Percentiles rank a stretch among this genome's conserved stretches.
Conservation (phyloP, 2,888 invertebrate species). For the Thera obeliscata region DNA sequence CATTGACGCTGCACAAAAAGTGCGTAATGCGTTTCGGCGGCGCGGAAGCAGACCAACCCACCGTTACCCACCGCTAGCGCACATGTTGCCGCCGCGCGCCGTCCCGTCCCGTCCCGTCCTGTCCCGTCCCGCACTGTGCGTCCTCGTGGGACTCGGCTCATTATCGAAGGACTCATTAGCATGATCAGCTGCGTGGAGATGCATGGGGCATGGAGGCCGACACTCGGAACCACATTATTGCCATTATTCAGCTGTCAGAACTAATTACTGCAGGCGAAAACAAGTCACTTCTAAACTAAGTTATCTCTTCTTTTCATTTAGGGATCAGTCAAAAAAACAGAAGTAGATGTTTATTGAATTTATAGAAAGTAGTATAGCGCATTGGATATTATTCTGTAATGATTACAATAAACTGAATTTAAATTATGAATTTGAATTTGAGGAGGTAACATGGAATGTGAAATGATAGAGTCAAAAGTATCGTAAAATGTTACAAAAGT, state of each 20-base stretch:
- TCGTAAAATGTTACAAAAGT: too few relatives aligned
- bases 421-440: too few relatives aligned
- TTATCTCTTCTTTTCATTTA: too few relatives aligned
- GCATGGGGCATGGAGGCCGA: neutral
- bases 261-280: too few relatives aligned
- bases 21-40: constrained; percentile 39
- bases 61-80: constrained; percentile 56
- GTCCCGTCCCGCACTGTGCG: neutral
- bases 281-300: too few relatives aligned
- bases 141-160: constrained; percentile 24
- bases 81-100: constrained; percentile 35
- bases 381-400: too few relatives aligned
- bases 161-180: constrained; percentile 34
- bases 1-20: constrained; percentile 47
- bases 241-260: neutral
- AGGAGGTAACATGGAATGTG: too few relatives aligned
- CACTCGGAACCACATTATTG: neutral
- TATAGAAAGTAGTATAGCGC: too few relatives aligned
- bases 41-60: constrained; percentile 51
- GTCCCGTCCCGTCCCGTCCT: constrained; percentile 23
- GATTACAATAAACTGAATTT: too few relatives aligned
- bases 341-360: too few relatives aligned
- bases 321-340: too few relatives aligned
- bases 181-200: neutral
- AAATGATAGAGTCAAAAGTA: too few relatives aligned